Evolutionary conservation across 2,797 vertebrate species (phyloP).

Genomic region (Pelobates cultripes): DNA sequence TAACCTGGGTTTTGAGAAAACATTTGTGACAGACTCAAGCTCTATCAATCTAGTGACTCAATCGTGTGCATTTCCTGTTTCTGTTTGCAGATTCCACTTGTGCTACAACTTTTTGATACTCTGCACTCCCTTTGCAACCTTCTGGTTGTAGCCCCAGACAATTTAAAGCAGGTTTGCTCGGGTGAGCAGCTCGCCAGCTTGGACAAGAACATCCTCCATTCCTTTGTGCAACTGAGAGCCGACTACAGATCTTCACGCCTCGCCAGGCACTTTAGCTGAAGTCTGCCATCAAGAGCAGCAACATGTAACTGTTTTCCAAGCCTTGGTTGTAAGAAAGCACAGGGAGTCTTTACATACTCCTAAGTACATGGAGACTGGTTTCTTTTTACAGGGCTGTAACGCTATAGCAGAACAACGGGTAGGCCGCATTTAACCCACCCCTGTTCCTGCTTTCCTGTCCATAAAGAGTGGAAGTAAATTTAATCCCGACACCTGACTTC

Average conservation of each 20-base stretch:
- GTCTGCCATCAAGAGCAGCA: slow-evolving; percentile 71
- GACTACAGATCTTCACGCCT: slow-evolving; percentile 95
- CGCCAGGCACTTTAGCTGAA: slow-evolving; percentile 98
- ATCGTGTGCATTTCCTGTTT: slow-evolving; percentile 45
- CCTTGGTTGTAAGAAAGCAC: slow-evolving; percentile 63
- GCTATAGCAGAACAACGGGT: slow-evolving; percentile 60
- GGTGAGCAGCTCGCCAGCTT: slow-evolving; percentile 97
- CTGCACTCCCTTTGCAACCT: slow-evolving; percentile 98
- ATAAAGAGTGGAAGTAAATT: background rate
- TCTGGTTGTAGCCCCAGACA: slow-evolving; percentile 97
- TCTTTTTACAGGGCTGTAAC: slow-evolving; percentile 59
- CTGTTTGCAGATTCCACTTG: slow-evolving; percentile 85
- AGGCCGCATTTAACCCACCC: slow-evolving; percentile 62
- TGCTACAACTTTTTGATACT: slow-evolving; percentile 97
- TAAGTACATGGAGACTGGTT: slow-evolving; percentile 55
- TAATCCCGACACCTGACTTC: background rate
- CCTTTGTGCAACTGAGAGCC: slow-evolving; percentile 95
- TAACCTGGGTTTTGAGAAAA: too few relatives aligned
- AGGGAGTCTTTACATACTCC: slow-evolving; percentile 54
- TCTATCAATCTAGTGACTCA: too few relatives aligned
- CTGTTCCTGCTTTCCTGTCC: slow-evolving; percentile 4
- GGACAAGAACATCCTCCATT: slow-evolving; percentile 97
- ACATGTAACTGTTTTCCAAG: slow-evolving; percentile 44
- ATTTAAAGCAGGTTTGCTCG: slow-evolving; percentile 98
- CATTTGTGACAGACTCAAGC: too few relatives aligned